phyloP scores from a whole-genome alignment of 1,140 invertebrate species.

The Drosophila tsacasi region DNA sequence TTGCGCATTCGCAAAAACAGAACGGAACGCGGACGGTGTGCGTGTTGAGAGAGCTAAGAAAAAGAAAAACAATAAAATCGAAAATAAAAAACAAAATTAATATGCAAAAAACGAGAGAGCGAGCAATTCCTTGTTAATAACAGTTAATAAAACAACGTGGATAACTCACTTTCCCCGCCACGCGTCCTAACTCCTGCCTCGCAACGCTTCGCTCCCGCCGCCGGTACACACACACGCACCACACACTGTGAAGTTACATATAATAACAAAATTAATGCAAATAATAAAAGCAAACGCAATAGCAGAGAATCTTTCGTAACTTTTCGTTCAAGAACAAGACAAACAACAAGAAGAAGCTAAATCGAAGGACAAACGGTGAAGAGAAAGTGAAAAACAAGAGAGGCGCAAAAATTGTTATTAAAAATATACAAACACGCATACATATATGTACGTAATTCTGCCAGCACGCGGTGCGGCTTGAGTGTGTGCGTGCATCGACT shows the following conservation, averaged over 20 bases:
- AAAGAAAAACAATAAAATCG: not conserved
- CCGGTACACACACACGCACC: conserved; percentile 1
- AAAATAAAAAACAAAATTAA: not conserved
- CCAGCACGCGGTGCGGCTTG: conserved; percentile 4
- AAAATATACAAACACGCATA: conserved; percentile 13
- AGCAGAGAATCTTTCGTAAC: conserved; percentile 45
- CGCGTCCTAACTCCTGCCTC: conserved; percentile 1
- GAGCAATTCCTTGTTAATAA: conserved; percentile 5
- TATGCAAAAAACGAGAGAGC: conserved; percentile 2
- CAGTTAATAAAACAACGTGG: conserved; percentile 2
- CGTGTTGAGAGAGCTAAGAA: conserved; percentile 10
- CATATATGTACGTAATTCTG: not conserved
- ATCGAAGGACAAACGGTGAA: conserved; percentile 38
- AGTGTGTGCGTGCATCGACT: conserved; percentile 9
- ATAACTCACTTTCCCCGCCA: conserved; percentile 1
- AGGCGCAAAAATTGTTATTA: conserved; percentile 22
- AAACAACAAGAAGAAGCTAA: conserved; percentile 13
- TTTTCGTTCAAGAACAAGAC: conserved; percentile 16
- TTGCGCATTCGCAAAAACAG: conserved; percentile 14
- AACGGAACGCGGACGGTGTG: conserved; percentile 27
- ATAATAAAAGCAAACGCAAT: conserved; percentile 10
- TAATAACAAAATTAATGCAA: conserved; percentile 21
- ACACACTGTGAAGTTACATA: conserved; percentile 3
- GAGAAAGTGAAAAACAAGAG: conserved; percentile 27
- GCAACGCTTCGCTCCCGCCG: conserved; percentile 15